Conservation (phyloP, 1,140 invertebrate species). For the Drosophila paulistorum region DNA sequence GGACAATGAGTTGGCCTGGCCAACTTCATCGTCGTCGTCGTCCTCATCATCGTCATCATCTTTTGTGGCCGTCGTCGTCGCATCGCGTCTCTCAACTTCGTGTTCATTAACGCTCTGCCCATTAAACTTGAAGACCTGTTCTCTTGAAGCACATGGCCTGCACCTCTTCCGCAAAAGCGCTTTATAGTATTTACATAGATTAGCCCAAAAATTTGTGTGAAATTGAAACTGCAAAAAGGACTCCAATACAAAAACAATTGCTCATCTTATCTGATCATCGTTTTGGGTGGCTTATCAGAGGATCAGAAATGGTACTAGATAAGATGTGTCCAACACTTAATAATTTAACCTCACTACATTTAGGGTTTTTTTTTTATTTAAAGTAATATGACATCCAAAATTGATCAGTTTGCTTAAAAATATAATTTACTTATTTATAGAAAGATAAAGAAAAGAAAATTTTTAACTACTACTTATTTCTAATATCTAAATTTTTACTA, state of each 20-base stretch:
- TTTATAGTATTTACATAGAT: slow-evolving; percentile 81
- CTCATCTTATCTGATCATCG: background rate
- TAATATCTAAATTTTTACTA: too few species aligned
- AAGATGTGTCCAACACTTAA: too few species aligned
- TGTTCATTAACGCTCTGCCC: slow-evolving; percentile 78
- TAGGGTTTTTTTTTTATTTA: too few species aligned
- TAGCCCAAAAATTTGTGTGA: slow-evolving; percentile 78
- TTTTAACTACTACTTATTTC: too few species aligned
- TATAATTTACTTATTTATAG: too few species aligned
- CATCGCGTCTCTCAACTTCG: slow-evolving; percentile 53
- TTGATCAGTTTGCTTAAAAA: too few species aligned
- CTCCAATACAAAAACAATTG: background rate
- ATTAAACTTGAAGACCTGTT: slow-evolving; percentile 70
- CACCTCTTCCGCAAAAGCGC: slow-evolving; percentile 49
- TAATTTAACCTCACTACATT: too few species aligned
- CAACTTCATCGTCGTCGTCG: background rate
- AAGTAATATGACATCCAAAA: too few species aligned
- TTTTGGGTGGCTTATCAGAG: too few species aligned
- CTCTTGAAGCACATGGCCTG: background rate
- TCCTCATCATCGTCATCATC: background rate
- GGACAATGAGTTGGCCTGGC: background rate
- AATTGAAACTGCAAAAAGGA: slow-evolving; percentile 63
- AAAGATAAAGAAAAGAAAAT: too few species aligned
- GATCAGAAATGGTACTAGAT: too few species aligned
- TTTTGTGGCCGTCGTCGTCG: slow-evolving; percentile 25